Evolutionary conservation across 1,140 invertebrate species (phyloP).

Genomic region (Cryptotermes secundus): DNA sequence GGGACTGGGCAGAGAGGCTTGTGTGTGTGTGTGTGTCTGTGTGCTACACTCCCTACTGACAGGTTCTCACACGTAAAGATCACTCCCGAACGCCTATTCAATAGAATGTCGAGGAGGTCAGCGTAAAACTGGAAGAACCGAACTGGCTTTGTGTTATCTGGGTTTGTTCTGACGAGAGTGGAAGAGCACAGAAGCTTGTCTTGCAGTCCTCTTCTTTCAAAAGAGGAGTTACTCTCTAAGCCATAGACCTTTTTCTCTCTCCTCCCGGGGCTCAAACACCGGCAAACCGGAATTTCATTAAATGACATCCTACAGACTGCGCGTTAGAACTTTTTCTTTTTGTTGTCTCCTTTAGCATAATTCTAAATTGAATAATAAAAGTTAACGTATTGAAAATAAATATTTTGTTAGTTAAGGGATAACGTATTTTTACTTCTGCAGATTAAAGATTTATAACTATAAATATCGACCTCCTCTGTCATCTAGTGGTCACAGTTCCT

Average conservation of each 20-base stretch:
- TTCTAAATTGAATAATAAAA: no score
- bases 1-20: background rate
- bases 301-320: background rate
- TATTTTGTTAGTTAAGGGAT: no score
- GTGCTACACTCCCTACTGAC: background rate
- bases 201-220: no score
- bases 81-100: conserved; percentile 12
- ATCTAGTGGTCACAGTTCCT: no score
- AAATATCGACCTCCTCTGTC: no score
- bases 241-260: background rate
- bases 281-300: background rate
- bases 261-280: background rate
- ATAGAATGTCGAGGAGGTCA: conserved; percentile 11
- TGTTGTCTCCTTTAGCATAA: no score
- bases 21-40: background rate
- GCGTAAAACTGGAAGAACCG: background rate
- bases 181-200: no score
- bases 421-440: no score
- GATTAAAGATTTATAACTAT: no score
- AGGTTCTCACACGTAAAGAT: background rate
- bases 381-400: no score
- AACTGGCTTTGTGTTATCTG: background rate
- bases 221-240: background rate
- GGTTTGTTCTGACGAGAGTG: background rate
- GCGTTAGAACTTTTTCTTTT: no score